Conservation (phyloP, 1,140 invertebrate species). For the Papilio dardanus region DNA sequence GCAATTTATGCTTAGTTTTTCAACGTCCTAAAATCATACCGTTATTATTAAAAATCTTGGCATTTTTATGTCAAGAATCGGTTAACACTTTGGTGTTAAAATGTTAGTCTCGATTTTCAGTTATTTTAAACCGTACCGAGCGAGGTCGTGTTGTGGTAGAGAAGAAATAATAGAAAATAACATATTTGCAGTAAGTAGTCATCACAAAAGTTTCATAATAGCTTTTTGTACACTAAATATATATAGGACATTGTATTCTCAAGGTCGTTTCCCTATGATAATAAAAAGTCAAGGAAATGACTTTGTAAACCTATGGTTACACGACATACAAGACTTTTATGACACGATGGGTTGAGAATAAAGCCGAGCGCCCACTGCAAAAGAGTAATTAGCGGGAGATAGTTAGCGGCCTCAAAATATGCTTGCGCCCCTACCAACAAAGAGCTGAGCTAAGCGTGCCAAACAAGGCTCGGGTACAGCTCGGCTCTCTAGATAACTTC, state of each 20-base stretch:
- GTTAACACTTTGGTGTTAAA: not conserved
- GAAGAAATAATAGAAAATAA: not conserved
- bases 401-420: too few species aligned
- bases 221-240: not conserved
- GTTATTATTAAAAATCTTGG: not conserved
- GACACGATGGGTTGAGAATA: not conserved
- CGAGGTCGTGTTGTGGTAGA: not conserved
- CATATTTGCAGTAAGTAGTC: not conserved
- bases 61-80: not conserved
- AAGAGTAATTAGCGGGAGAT: too few species aligned
- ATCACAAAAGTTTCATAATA: too few species aligned
- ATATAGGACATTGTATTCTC: not conserved
- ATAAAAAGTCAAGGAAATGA: not conserved
- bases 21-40: not conserved
- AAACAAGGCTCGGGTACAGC: too few species aligned
- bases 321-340: conserved; percentile 1
- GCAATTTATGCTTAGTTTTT: not conserved
- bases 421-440: too few species aligned
- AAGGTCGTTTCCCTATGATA: not conserved
- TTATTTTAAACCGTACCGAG: not conserved
- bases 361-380: too few species aligned
- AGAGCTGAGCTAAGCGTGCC: too few species aligned
- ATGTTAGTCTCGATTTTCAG: not conserved
- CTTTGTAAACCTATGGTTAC: not conserved
- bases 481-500: too few species aligned